Evolutionary conservation across 2,888 invertebrate species (phyloP).

Genomic region (Malacosoma neustria): DNA sequence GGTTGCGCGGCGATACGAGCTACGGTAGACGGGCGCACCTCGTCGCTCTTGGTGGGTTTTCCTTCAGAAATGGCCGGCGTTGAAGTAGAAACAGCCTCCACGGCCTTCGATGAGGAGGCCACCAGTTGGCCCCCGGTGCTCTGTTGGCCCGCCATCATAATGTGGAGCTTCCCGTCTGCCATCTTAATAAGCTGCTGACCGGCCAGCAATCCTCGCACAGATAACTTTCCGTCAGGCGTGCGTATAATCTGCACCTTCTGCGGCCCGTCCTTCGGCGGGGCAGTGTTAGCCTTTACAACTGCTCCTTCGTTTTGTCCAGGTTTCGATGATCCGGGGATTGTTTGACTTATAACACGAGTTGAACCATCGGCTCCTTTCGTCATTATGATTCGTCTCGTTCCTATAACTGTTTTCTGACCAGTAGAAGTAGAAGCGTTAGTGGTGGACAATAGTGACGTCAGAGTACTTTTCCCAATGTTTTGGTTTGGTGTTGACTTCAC

Average conservation of each 20-base stretch:
- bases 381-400: constrained; percentile 81
- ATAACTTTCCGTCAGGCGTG: constrained; percentile 92
- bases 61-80: constrained; percentile 16
- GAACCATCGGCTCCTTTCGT: constrained; percentile 83
- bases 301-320: constrained; percentile 51
- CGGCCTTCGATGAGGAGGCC: constrained; percentile 39
- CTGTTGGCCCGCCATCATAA: constrained; percentile 80
- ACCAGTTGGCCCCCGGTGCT: constrained; percentile 61
- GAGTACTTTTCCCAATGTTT: constrained; percentile 75
- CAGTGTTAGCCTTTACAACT: constrained; percentile 28
- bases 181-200: constrained; percentile 95
- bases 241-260: constrained; percentile 94
- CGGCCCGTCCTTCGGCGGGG: constrained; percentile 61
- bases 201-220: constrained; percentile 92
- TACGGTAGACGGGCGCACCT: constrained; percentile 10
- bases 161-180: constrained; percentile 94
- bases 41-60: constrained; percentile 19
- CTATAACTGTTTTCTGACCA: constrained; percentile 79
- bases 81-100: constrained; percentile 3
- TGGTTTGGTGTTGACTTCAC: constrained; percentile 63
- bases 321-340: constrained; percentile 53
- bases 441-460: constrained; percentile 79
- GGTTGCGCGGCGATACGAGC: constrained; percentile 15
- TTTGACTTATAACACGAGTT: constrained; percentile 78
- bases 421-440: constrained; percentile 54